phyloP scores from a whole-genome alignment of 2,888 invertebrate genomes.

The Agapostemon virescens region DNA sequence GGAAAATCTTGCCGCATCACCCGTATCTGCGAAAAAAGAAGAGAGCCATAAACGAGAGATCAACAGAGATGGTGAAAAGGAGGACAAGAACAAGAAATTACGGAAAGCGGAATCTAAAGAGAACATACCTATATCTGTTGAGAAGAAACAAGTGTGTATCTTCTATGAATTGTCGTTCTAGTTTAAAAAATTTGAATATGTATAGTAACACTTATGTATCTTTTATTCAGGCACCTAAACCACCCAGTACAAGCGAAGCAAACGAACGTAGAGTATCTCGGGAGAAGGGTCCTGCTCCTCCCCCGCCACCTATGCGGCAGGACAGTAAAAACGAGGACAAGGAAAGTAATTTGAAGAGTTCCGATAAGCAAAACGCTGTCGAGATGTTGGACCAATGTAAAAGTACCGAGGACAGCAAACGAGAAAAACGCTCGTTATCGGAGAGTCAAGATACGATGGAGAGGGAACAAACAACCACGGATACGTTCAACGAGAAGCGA shows the following conservation, averaged over 20 bases:
- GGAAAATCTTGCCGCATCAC: conserved; percentile 77
- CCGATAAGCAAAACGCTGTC: conserved; percentile 63
- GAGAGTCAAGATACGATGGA: conserved; percentile 59
- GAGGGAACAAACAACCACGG: conserved; percentile 55
- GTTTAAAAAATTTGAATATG: neutral
- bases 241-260: conserved; percentile 80
- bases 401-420: conserved; percentile 51
- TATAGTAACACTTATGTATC: neutral
- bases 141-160: conserved; percentile 77
- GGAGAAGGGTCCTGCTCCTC: conserved; percentile 91
- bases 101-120: conserved; percentile 79
- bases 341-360: conserved; percentile 60
- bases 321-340: conserved; percentile 73
- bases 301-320: conserved; percentile 82
- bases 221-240: conserved; percentile 85
- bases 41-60: conserved; percentile 80
- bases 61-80: conserved; percentile 78
- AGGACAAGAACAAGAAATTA: conserved; percentile 79
- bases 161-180: neutral
- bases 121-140: conserved; percentile 74
- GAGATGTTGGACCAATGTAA: conserved; percentile 64
- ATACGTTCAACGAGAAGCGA: conserved; percentile 47
- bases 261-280: conserved; percentile 82
- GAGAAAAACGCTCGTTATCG: conserved; percentile 36
- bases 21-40: conserved; percentile 76